phyloP scores from a whole-genome alignment of 2,113 vertebrate genomes.

The Semnornis frantzii region DNA sequence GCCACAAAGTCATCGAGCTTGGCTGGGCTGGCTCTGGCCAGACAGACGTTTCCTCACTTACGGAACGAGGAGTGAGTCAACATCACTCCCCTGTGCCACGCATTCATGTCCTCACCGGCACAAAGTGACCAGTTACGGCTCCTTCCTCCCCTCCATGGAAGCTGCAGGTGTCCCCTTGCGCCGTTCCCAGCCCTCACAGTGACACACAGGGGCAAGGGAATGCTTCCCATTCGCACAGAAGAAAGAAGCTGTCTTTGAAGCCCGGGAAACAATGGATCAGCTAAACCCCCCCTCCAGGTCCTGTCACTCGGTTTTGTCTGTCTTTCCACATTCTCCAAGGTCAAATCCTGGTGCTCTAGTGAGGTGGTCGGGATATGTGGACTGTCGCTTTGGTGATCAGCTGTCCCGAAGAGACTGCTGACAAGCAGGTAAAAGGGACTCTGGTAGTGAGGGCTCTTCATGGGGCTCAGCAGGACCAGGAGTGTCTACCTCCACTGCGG shows the following conservation, averaged over 20 bases:
- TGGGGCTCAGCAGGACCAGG: accelerated
- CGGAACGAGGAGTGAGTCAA: background rate
- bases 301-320: background rate
- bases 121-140: background rate
- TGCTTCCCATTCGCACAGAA: background rate
- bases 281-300: background rate
- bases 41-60: background rate
- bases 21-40: background rate
- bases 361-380: accelerated
- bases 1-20: background rate
- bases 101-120: background rate
- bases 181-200: background rate
- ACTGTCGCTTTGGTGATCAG: background rate
- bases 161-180: background rate
- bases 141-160: background rate
- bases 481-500: accelerated
- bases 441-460: background rate
- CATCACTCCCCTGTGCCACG: background rate
- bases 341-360: background rate
- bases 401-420: background rate
- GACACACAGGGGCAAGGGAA: background rate
- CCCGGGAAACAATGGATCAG: background rate
- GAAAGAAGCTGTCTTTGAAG: background rate
- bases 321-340: background rate
- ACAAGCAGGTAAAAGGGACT: background rate